Base-by-base conservation (phyloP, 2,888 invertebrate species). In the Chrysina gloriosa region DNA sequence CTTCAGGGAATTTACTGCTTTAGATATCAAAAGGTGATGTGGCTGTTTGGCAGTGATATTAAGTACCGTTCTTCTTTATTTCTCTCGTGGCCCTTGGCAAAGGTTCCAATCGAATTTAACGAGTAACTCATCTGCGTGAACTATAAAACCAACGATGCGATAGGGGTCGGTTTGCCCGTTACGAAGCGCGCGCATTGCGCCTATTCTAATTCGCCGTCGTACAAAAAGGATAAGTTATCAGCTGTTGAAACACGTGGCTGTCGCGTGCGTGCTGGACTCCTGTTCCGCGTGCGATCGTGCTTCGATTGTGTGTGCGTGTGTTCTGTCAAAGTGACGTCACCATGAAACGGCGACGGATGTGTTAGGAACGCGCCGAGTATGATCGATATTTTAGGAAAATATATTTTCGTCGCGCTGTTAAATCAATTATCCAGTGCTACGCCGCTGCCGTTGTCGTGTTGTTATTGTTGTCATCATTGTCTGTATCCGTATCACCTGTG, bases 351-450 rank as follows among this genome's bases (percentile, higher is more conserved):
- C 58, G 58, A 61, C 42, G 56, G 69, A 71, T 67, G 71, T 69
- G 69, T 69, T 64, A 63, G 63, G 70, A 56, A 68, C 69, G 69
- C 69, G 23, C 52, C 69, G 21, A 27, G 72, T 67, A 70, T 74
- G 74, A 71, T 74, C 74, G 74, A 74, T 75, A 74, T 61, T 61
- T 61, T 52, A 27, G 58, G 58, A 61, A 19, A 61, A 61, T 42
- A 16, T 61, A 61, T 45, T 61, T 61, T 61, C 19, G 42, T 29
- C 42, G 58, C 4, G 16, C 42, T 61, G 58, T 61, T 61, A 42
- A 61, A 61, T 61, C 58, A 61, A 61, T 61, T 58, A 58, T 23
- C 21, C 25, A 16, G 52, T 31, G 29, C 25, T 52, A n/a, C n/a
- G 16, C 31, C 29, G 31, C 31, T 52, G 45, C 19, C 31, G n/a